Base-by-base conservation (phyloP, 1,140 invertebrate species). In the Drosophila parabipectinata region DNA sequence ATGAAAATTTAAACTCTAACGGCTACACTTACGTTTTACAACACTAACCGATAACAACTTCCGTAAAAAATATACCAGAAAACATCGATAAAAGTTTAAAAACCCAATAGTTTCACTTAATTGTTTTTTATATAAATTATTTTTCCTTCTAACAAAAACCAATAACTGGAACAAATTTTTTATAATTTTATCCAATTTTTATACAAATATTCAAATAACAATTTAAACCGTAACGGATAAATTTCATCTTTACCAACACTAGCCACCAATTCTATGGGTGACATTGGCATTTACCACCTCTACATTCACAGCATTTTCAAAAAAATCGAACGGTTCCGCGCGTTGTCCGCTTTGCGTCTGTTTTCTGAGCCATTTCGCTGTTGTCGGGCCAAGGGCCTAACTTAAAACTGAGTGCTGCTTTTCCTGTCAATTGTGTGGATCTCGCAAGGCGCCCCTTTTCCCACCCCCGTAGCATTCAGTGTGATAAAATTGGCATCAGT, bases 301-400 rank as follows among this genome's bases (percentile, higher is more conserved):
- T 37, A 37, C n/a, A 44, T 44, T 12, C 41, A 10, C 10, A 44
- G n/a, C 61, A 55, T 69, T 68, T 68, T 50, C 12, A 52, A 68
- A 69, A 47, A 67, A 81, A 78, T 60, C 75, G 80, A 85, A 87
- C 82, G 84, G 82, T 87, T 82, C 74, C 69, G 82, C 82, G 82
- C 82, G 82, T 87, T 81, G 21, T 72, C 59, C 64, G 73, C 77
- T 71, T 72, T 87, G 74, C 64, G 78, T 34, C 64, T 75, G 39
- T 30, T 54, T 67, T 68, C 80, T 61, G 73, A 84, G 68, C 60
- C 39, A 14, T 32, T 41, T 47, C 52, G 39, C 18, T 4, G 8
- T 24, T 18, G 18, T 47, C 9, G 15, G 9, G 21, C 21, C 18
- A 18, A 4, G 15, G 15, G 15, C 18, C 44, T 10, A 47, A 47